Evolutionary conservation across 2,797 vertebrate species (phyloP), one percentile per base, ranked within the genome.

Genomic region (Myotis daubentonii): DNA sequence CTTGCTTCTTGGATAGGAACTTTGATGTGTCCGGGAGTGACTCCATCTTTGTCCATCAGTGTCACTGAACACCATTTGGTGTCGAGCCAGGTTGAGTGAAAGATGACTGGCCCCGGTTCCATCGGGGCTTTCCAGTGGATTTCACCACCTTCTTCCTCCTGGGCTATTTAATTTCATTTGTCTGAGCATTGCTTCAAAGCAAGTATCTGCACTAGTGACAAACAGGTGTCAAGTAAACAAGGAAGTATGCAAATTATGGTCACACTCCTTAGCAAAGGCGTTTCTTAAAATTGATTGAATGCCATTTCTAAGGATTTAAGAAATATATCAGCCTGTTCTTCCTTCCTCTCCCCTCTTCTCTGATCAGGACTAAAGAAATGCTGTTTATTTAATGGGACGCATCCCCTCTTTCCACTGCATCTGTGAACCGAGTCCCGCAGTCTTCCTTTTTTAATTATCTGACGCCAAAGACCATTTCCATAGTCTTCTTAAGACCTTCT

Each of bases 401-500:
- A 19, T 51, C 17, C 22, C 51, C 84, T 44, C 0, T 76, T 95
- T 93, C 82, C 51, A 65, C 16, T 44, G 36, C 82, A 30, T 89
- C 65, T 91, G 75, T 53, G 76, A 88, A 83, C 47, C 60, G 81
- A 68, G 23, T 85, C 81, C 51, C 87, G 90, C 15, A 22, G 17
- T 88, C 74, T 62, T 88, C 79, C 57, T 95, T 93, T 81, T 94
- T 93, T 87, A 96, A 94, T 95, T 94, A 96, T 86, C 75, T 89
- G 76, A 97, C 87, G 94, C 79, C 44, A 70, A 93, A 92, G 93
- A 91, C 91, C 85, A 93, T 94, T 95, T 92, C 80, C 87, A 23
- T 76, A 91, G 87, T 92, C 91, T 81, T 94, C 96, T 93, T 36
- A 95, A 85, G 92, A 95, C 65, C 60, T 93, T 93, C 86, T 85